A percentile compares a stretch with the other conserved stretches of the same genome.
Conservation (phyloP, 2,888 invertebrate genomes). For the Helicoverpa assulta region DNA sequence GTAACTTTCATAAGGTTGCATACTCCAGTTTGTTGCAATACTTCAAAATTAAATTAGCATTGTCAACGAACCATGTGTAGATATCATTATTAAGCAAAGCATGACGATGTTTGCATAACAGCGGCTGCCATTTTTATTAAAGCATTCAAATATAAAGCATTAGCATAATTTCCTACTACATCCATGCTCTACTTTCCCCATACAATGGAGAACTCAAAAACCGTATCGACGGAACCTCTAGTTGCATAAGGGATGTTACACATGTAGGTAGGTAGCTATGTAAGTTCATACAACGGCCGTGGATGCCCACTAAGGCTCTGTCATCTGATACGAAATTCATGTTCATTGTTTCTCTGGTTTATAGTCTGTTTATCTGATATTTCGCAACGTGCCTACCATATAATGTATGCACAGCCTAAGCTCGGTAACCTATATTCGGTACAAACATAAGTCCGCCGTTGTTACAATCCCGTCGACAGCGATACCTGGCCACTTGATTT, state of each 20-base stretch:
- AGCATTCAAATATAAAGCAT: conserved; percentile 53
- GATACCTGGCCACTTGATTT: conserved; percentile 14
- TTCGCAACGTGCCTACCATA: conserved; percentile 37
- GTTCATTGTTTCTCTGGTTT: conserved; percentile 49
- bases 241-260: conserved; percentile 62
- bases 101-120: conserved; percentile 43
- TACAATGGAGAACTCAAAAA: conserved; percentile 69
- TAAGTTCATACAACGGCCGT: conserved; percentile 30
- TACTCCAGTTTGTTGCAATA: conserved; percentile 3
- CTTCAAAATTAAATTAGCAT: conserved; percentile 42
- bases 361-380: conserved; percentile 48
- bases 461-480: conserved; percentile 6
- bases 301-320: conserved; percentile 47
- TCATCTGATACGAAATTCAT: conserved; percentile 60
- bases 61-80: conserved; percentile 39
- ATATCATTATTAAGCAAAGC: conserved; percentile 43
- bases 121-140: conserved; percentile 34
- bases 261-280: conserved; percentile 13
- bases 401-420: conserved; percentile 21
- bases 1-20: not conserved
- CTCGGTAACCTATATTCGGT: conserved; percentile 16
- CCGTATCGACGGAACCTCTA: conserved; percentile 59
- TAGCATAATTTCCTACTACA: conserved; percentile 63
- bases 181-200: conserved; percentile 74
- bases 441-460: conserved; percentile 3